These are phyloP conservation scores for Plecturocebus donacophilus DNA, from an alignment of 2,113 vertebrate genomes.

Conservation along the genomic window DNA sequence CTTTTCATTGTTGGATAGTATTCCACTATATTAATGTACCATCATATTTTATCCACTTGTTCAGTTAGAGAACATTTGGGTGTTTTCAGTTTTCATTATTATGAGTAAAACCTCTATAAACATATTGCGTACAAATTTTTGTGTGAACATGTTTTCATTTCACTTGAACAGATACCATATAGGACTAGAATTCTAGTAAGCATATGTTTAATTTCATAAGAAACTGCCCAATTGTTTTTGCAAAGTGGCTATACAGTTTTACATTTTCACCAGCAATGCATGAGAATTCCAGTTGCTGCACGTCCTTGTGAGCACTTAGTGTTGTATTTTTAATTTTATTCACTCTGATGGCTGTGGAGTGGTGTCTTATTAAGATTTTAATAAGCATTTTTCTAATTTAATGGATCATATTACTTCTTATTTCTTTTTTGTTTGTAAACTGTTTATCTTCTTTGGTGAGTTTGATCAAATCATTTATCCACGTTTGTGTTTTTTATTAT, in stretches of 20 bases:
- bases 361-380: not conserved
- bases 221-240: not conserved
- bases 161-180: not conserved
- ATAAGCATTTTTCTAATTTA: not conserved
- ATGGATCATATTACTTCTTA: not conserved
- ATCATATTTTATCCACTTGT: not conserved
- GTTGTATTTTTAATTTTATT: not conserved
- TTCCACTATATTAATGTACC: not conserved
- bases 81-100: not conserved
- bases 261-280: not conserved
- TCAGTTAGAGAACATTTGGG: not conserved
- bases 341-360: not conserved
- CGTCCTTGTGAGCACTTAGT: not conserved
- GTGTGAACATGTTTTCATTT: not conserved
- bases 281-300: not conserved
- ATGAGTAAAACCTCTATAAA: not conserved
- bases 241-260: not conserved
- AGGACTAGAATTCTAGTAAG: not conserved
- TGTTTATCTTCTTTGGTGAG: not conserved
- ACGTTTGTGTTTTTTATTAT: not conserved
- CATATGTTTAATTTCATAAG: not conserved
- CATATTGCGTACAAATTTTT: not conserved
- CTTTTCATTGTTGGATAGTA: not conserved
- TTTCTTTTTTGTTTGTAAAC: not conserved
- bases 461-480: not conserved